A percentile compares a stretch with the other conserved stretches of the same genome.
Evolutionary conservation across 2,888 invertebrate species (phyloP).

Genomic region (Trichopria drosophilae): DNA sequence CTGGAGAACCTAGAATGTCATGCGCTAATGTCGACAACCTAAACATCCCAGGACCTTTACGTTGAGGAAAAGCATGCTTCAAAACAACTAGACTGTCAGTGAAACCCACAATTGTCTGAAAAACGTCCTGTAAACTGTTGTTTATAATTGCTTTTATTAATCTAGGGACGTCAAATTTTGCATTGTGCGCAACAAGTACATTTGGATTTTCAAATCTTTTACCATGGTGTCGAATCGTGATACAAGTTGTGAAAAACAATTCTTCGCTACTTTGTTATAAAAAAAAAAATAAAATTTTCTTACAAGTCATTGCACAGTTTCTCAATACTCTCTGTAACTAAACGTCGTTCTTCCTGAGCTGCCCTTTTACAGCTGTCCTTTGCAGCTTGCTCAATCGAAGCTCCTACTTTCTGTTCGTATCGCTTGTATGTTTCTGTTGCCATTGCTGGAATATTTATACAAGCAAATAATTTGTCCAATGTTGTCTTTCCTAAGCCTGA

Average conservation of each 20-base stretch:
- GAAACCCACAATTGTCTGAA: slow-evolving; percentile 12
- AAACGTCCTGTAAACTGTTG: slow-evolving; percentile 10
- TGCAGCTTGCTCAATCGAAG: not conserved
- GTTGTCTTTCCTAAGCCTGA: not conserved
- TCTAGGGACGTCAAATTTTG: slow-evolving; percentile 13
- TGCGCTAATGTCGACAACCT: slow-evolving; percentile 17
- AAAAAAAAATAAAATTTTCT: too few species aligned
- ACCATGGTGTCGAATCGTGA: too few species aligned
- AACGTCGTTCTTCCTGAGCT: not conserved
- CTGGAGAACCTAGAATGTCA: slow-evolving; percentile 14
- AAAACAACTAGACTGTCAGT: slow-evolving; percentile 17
- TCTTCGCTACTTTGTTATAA: too few species aligned
- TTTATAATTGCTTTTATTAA: slow-evolving; percentile 6
- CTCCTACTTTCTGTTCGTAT: not conserved
- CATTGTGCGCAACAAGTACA: slow-evolving; percentile 27
- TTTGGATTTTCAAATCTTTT: not conserved
- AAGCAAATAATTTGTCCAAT: not conserved
- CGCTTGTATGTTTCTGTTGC: not conserved
- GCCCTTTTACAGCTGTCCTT: too few species aligned
- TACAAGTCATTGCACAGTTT: not conserved
- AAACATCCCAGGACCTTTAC: slow-evolving; percentile 24
- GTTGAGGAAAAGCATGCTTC: slow-evolving; percentile 17
- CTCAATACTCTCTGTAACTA: not conserved
- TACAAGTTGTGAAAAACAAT: too few species aligned
- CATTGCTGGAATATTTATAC: not conserved